Evolutionary conservation across 2,797 vertebrate genomes (phyloP).

Genomic region (Phoeniculus purpureus): DNA sequence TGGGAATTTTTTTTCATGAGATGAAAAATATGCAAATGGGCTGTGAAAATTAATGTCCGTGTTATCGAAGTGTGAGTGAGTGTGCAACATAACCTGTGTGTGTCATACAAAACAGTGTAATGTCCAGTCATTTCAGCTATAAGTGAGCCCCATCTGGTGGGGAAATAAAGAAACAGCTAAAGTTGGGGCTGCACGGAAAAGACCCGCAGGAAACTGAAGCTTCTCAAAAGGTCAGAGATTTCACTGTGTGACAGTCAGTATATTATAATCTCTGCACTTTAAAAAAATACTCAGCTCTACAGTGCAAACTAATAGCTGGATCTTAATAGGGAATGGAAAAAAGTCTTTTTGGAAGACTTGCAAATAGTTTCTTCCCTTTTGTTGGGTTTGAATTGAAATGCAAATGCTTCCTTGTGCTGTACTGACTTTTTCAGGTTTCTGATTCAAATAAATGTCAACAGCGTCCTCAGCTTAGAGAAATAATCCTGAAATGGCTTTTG

Average conservation of each 20-base stretch:
- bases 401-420: not conserved
- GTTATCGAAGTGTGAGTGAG: not conserved
- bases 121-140: conserved; percentile 60
- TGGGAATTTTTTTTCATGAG: not conserved
- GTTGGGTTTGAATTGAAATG: not conserved
- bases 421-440: not conserved
- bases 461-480: not conserved
- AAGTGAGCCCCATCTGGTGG: conserved; percentile 81
- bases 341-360: not conserved
- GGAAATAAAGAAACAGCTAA: conserved; percentile 6
- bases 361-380: not conserved
- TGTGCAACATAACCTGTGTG: not conserved
- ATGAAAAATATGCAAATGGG: not conserved
- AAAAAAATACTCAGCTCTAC: not conserved
- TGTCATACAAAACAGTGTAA: not conserved
- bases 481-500: not conserved
- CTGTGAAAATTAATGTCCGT: not conserved
- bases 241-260: not conserved
- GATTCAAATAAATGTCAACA: not conserved
- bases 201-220: not conserved
- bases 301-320: not conserved
- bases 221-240: not conserved
- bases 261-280: not conserved
- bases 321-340: not conserved
- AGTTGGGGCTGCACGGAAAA: not conserved